phyloP scores from a whole-genome alignment of 2,797 vertebrate species.

The Melopsittacus undulatus region DNA sequence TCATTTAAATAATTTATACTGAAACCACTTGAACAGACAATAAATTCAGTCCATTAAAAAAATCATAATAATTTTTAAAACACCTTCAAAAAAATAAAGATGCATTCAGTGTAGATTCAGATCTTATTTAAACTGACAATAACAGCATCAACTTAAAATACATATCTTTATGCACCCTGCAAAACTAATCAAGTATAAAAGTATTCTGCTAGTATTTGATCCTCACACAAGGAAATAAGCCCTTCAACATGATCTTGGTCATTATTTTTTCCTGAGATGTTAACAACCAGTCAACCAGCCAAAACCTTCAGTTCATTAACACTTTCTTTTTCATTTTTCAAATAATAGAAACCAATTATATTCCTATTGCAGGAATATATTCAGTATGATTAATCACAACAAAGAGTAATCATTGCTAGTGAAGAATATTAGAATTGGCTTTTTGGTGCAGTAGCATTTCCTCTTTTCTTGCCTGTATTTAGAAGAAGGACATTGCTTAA shows the following conservation, averaged over 20 bases:
- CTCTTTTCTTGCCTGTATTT: not conserved
- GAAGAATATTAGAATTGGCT: not conserved
- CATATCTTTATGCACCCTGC: rapidly evolving
- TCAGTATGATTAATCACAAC: not conserved
- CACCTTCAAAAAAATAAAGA: not conserved
- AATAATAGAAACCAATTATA: not conserved
- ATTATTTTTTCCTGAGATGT: not conserved
- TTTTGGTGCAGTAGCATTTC: not conserved
- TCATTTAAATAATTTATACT: not conserved
- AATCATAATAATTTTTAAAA: not conserved
- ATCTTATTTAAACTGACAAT: not conserved
- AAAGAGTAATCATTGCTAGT: not conserved
- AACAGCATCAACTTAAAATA: not conserved
- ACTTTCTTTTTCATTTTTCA: not conserved
- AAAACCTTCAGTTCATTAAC: not conserved
- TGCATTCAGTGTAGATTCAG: not conserved
- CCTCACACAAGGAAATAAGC: not conserved
- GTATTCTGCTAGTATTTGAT: not conserved
- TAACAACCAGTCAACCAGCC: not conserved
- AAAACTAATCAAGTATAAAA: not conserved
- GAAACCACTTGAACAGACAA: not conserved
- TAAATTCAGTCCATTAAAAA: not conserved
- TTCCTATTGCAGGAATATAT: not conserved
- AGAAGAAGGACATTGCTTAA: not conserved
- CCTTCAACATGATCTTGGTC: not conserved